phyloP scores from a whole-genome alignment of 2,888 invertebrate genomes.

The Drosophila paucipuncta region DNA sequence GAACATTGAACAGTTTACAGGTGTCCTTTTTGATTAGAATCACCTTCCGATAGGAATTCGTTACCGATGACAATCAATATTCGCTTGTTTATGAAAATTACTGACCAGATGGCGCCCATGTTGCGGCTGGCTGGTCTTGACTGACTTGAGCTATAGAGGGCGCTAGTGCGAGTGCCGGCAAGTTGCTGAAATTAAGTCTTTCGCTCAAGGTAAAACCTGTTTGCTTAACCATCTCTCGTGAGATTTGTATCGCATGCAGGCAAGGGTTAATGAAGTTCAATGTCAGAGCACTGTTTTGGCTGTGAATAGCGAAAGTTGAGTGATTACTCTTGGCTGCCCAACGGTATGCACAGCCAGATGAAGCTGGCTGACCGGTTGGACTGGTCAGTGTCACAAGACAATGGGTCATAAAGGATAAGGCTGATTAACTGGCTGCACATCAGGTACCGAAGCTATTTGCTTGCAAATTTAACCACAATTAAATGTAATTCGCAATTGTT shows the following conservation, averaged over 20 bases:
- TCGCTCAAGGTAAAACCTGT: slow-evolving; percentile 53
- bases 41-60: not conserved
- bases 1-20: not conserved
- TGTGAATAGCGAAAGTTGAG: slow-evolving; percentile 49
- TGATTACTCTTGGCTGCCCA: not conserved
- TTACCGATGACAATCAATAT: not conserved
- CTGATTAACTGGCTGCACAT: not conserved
- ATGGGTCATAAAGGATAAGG: slow-evolving; percentile 24
- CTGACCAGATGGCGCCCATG: slow-evolving; percentile 1
- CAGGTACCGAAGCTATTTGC: not conserved
- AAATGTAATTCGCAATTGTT: not conserved
- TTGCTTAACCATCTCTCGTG: slow-evolving; percentile 24
- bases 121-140: not conserved
- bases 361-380: slow-evolving; percentile 2
- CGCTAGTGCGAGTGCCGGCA: slow-evolving; percentile 22
- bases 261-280: slow-evolving; percentile 60
- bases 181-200: slow-evolving; percentile 60
- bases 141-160: slow-evolving; percentile 14
- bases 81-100: not conserved
- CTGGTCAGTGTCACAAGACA: slow-evolving; percentile 22
- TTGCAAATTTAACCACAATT: slow-evolving; percentile 1
- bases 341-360: not conserved
- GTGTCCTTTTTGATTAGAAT: not conserved
- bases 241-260: slow-evolving; percentile 36
- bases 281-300: slow-evolving; percentile 37